Evolutionary conservation across 2,797 vertebrate species (phyloP), one percentile per base, ranked within the genome.

Genomic region (Syngnathus rostellatus): DNA sequence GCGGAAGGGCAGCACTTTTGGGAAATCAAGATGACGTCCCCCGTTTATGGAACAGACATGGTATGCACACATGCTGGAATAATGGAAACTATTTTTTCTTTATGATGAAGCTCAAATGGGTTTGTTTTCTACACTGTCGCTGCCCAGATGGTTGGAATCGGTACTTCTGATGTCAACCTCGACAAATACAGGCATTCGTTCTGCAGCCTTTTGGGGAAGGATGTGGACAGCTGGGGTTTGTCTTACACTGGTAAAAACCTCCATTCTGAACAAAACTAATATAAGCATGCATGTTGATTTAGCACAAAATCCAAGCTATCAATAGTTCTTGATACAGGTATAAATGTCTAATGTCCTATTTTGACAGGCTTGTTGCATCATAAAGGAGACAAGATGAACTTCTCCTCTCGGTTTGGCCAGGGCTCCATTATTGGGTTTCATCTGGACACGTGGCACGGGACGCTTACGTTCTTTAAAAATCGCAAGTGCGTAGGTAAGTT

Each of bases 1-100:
- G 88, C 86, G 0, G 94, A 98, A 0, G 95, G 97, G 21, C 96
- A 99, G 77, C 97, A 99, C 85, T 99, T 99, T 87, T 99, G 97
- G 97, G 97, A 99, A 87, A 96, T 99, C 81, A 99, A 99, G 89
- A 98, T 99, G 97, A 99, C 96, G 0, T 99, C 97, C 0, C 96
- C 95, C 0, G 95, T 98, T 53, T 99, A 98, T 0, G 97, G 95
- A 76, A 98, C 96, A 1, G 97, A 99, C 77, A 98, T 99, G 97
- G 97, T 97, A 87, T 21, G 5, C 23, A 17, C 60, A 12, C n/a
- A 2, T 1, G 9, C 11, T 14, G n/a, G 21, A 41, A 41, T 43
- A 25, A 62, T 12, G 5, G 6, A 45, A 62, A 62, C 0, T 9
- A n/a, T 0, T 38, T 17, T 7, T 21, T 25, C 25, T 25, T 10